Conservation (phyloP, 2,888 invertebrate genomes). For the Trichopria drosophilae region DNA sequence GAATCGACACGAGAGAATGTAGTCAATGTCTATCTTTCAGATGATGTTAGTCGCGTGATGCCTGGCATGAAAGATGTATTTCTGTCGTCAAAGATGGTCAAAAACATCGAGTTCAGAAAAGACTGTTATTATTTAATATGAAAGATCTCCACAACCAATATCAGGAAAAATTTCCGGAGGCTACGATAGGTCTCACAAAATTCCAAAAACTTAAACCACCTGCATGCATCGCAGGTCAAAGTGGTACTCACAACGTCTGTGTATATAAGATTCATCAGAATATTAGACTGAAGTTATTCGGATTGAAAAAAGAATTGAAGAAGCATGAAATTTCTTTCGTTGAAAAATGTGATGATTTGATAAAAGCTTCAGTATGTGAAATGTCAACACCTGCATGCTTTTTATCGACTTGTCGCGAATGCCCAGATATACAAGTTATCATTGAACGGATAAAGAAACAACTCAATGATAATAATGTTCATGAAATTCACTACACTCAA, state of each 20-base stretch:
- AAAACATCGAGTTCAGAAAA: too few species aligned
- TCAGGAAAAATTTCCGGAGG: too few species aligned
- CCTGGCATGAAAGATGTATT: too few species aligned
- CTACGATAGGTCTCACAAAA: too few species aligned
- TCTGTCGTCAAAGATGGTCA: too few species aligned
- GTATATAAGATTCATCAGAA: conserved; percentile 13
- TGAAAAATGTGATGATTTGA: background rate
- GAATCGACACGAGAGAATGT: too few species aligned
- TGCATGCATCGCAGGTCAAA: conserved; percentile 9
- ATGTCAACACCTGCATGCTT: conserved; percentile 10
- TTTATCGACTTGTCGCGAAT: conserved; percentile 8
- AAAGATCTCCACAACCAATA: too few species aligned
- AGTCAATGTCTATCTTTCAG: too few species aligned
- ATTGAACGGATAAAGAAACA: conserved; percentile 1
- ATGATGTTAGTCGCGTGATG: too few species aligned
- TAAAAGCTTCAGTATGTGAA: conserved; percentile 10
- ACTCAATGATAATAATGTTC: conserved; percentile 1
- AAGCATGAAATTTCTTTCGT: background rate
- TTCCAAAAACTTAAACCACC: conserved; percentile 13
- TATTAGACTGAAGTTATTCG: conserved; percentile 1
- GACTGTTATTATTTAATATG: too few species aligned
- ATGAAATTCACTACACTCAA: conserved; percentile 8
- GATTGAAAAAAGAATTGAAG: conserved; percentile 14
- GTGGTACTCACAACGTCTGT: conserved; percentile 13
- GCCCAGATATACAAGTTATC: conserved; percentile 5